These are phyloP conservation scores for Drosophila melanica DNA, from an alignment of 1,140 invertebrate genomes.

Conservation along the genomic window DNA sequence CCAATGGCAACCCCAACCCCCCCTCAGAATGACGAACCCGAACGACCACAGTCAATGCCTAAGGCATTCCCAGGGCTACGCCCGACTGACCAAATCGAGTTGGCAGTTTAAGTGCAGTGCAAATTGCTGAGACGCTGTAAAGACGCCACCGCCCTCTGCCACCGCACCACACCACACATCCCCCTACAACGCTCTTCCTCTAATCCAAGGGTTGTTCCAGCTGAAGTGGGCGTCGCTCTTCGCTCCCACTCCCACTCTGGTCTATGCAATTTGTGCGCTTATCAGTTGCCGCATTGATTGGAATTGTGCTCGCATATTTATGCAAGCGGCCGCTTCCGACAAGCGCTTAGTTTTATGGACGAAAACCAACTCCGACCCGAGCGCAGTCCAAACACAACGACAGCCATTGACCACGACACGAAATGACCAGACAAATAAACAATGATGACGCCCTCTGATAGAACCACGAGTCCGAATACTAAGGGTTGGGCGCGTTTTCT, in stretches of 20 bases:
- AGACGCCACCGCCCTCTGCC: background rate
- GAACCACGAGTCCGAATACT: background rate
- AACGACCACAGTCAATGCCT: conserved; percentile 40
- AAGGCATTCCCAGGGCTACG: conserved; percentile 29
- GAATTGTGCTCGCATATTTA: conserved; percentile 58
- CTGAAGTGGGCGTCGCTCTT: conserved; percentile 51
- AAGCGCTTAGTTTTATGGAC: conserved; percentile 60
- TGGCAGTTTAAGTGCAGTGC: conserved; percentile 68
- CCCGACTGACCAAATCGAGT: conserved; percentile 59
- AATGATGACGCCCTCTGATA: conserved; percentile 49
- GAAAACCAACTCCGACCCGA: conserved; percentile 8
- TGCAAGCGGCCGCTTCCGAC: conserved; percentile 56
- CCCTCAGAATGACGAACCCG: background rate
- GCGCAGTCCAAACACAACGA: conserved; percentile 9
- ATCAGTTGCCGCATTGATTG: conserved; percentile 74
- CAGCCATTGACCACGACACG: conserved; percentile 21
- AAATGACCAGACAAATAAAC: conserved; percentile 67
- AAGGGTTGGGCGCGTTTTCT: background rate
- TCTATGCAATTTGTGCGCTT: conserved; percentile 71
- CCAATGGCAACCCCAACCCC: conserved; percentile 28
- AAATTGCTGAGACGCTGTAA: conserved; percentile 59
- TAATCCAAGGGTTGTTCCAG: conserved; percentile 14
- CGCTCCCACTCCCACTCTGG: conserved; percentile 28
- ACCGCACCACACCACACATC: no score
- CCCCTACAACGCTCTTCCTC: conserved; percentile 14